Percentiles rank a stretch among this genome's conserved stretches.
phyloP scores from a whole-genome alignment of 2,797 vertebrate species.

The Silurus aristotelis region DNA sequence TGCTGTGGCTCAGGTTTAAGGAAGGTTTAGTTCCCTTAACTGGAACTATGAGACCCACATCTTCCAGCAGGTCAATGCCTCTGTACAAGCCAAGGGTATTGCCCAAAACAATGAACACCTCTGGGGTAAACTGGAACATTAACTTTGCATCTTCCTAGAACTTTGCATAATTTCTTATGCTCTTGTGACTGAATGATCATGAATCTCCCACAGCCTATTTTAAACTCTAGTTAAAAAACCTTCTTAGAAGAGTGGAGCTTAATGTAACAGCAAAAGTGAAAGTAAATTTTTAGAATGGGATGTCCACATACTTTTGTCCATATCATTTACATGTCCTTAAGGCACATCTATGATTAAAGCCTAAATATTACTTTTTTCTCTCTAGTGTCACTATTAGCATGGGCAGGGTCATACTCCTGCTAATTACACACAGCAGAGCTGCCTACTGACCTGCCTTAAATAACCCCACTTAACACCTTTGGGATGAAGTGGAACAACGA shows the following conservation, averaged over 20 bases:
- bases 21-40: neutral
- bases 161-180: neutral
- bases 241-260: neutral
- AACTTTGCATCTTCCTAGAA: neutral
- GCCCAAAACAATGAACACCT: neutral
- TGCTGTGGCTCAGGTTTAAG: neutral
- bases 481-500: neutral
- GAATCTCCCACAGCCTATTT: neutral
- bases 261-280: neutral
- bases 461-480: neutral
- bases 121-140: neutral
- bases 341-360: neutral
- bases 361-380: neutral
- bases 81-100: neutral
- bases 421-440: neutral
- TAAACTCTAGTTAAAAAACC: neutral
- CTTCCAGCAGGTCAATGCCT: neutral
- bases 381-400: neutral
- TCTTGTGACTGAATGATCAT: neutral
- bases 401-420: neutral
- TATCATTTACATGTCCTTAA: neutral
- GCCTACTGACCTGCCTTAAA: neutral
- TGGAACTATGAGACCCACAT: neutral
- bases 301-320: neutral
- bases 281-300: neutral